Percentiles rank a stretch among this genome's conserved stretches.
These are phyloP conservation scores for Ivindomyrus marchei DNA, from an alignment of 2,113 vertebrate genomes.

Conservation along the genomic window DNA sequence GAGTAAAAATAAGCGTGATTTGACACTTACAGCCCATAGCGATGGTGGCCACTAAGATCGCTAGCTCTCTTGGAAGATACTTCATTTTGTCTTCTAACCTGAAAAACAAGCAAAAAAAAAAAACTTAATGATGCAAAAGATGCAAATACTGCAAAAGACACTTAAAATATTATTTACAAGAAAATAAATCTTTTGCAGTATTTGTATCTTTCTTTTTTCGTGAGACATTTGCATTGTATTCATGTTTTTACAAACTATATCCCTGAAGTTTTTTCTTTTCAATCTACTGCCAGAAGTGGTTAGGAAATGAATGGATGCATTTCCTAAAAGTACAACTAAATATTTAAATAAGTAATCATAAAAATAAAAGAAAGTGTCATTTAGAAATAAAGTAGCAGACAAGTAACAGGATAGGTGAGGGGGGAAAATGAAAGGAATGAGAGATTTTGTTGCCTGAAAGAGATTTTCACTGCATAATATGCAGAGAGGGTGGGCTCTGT, in stretches of 20 bases:
- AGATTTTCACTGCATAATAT: background rate
- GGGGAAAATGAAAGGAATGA: background rate
- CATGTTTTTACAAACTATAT: background rate
- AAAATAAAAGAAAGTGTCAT: background rate
- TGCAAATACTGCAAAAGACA: background rate
- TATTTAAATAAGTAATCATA: background rate
- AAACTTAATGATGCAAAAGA: background rate
- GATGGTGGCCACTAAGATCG: slow-evolving; percentile 22
- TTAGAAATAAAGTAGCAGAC: background rate
- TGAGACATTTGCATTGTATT: background rate
- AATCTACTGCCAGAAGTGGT: background rate
- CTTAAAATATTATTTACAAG: background rate
- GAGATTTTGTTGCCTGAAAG: background rate
- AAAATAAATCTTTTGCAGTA: background rate
- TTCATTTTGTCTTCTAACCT: slow-evolving; percentile 39
- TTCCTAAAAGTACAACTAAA: background rate
- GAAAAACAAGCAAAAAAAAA: slow-evolving; percentile 1
- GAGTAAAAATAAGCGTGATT: background rate
- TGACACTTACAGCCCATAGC: slow-evolving; percentile 30
- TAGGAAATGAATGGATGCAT: background rate
- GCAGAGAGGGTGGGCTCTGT: slow-evolving; percentile 43
- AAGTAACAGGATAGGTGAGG: background rate
- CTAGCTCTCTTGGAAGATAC: background rate
- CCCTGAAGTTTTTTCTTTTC: background rate
- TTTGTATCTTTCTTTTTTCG: background rate